phyloP scores from a whole-genome alignment of 2,797 vertebrate species.

The Cirrhinus molitorella region DNA sequence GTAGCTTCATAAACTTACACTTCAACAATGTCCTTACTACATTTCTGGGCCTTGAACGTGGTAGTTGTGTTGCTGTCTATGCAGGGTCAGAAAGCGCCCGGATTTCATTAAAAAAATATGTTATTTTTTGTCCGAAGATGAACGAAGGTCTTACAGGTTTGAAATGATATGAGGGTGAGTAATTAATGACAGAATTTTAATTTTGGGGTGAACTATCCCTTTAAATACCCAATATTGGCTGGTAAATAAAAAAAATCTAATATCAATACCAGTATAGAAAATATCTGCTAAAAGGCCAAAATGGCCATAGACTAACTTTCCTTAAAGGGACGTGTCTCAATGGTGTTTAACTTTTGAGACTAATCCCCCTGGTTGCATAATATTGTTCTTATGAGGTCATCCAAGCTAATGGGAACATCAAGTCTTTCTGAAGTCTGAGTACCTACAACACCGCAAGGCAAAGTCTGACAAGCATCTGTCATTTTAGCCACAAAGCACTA shows the following conservation, averaged over 20 bases:
- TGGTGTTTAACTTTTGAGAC: slow-evolving; percentile 4
- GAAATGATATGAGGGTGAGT: no score
- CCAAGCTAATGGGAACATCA: not conserved
- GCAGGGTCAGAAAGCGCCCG: no score
- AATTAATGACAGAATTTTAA: no score
- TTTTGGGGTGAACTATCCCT: no score
- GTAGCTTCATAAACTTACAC: no score
- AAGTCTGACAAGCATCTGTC: slow-evolving; percentile 32
- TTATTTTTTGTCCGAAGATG: no score
- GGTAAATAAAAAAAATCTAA: not conserved
- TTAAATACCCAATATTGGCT: not conserved
- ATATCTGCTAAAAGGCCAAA: not conserved
- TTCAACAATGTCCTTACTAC: no score
- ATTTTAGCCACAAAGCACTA: slow-evolving; percentile 35
- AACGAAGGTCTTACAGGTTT: no score
- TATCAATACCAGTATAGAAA: not conserved
- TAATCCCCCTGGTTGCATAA: not conserved
- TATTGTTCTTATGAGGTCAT: slow-evolving; percentile 25
- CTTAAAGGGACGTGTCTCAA: not conserved
- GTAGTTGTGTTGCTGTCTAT: no score
- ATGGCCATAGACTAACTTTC: not conserved
- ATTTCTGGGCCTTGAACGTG: no score
- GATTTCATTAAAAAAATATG: no score
- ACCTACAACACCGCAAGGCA: slow-evolving; percentile 28
- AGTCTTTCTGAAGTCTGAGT: slow-evolving; percentile 21